These are phyloP conservation scores for Macrobrachium nipponense DNA, from an alignment of 1,140 invertebrate genomes.

Conservation along the genomic window DNA sequence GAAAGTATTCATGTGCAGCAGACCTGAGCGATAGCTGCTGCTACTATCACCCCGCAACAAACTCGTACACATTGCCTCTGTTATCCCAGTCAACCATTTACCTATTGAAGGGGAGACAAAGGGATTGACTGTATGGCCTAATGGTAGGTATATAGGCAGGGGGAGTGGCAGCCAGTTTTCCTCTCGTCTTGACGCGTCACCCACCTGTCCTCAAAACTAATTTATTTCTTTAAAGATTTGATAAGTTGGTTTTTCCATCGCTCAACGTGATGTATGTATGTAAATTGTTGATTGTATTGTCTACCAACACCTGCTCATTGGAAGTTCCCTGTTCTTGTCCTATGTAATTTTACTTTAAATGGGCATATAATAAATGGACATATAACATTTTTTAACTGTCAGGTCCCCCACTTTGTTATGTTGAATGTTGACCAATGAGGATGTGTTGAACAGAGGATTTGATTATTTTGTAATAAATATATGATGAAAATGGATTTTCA, in stretches of 20 bases:
- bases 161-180: constrained; percentile 54
- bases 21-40: constrained; percentile 53
- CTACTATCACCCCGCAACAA: constrained; percentile 36
- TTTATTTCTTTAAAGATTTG: constrained; percentile 61
- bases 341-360: constrained; percentile 61
- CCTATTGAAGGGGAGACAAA: constrained; percentile 17
- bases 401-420: constrained; percentile 64
- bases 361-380: no score
- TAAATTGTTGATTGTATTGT: constrained; percentile 64
- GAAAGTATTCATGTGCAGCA: constrained; percentile 53
- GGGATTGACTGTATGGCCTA: constrained; percentile 15
- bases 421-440: constrained; percentile 65
- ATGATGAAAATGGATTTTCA: constrained; percentile 60
- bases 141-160: constrained; percentile 40
- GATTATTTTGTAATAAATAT: constrained; percentile 67
- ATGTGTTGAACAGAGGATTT: constrained; percentile 66
- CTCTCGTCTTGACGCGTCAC: constrained; percentile 50
- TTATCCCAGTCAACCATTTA: constrained; percentile 15
- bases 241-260: constrained; percentile 65
- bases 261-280: constrained; percentile 66
- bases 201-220: constrained; percentile 56
- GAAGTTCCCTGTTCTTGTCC: constrained; percentile 58
- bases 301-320: constrained; percentile 55
- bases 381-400: constrained; percentile 63
- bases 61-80: constrained; percentile 19